Evolutionary conservation across 2,888 invertebrate genomes (phyloP).

Genomic region (Teinopalpus imperialis): DNA sequence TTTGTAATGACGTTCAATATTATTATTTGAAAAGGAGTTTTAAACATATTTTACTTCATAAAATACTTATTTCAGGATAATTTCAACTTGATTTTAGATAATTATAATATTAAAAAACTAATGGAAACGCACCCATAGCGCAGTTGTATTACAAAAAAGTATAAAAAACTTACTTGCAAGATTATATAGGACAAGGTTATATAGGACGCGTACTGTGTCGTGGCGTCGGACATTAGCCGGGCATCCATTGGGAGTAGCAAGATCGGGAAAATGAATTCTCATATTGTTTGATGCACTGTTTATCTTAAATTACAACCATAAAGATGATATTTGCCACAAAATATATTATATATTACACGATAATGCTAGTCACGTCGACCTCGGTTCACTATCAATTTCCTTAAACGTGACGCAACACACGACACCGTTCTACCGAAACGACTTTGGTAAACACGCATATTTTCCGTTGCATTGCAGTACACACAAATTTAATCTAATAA

Average conservation of each 20-base stretch:
- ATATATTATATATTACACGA: slow-evolving; percentile 64
- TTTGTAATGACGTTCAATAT: slow-evolving; percentile 77
- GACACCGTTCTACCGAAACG: slow-evolving; percentile 81
- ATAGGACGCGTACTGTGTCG: slow-evolving; percentile 70
- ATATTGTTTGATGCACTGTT: slow-evolving; percentile 57
- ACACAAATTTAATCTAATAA: no score
- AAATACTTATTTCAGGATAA: slow-evolving; percentile 20
- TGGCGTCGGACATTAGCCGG: slow-evolving; percentile 74
- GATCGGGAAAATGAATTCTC: slow-evolving; percentile 64
- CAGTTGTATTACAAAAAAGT: slow-evolving; percentile 44
- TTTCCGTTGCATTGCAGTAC: slow-evolving; percentile 83
- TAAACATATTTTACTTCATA: slow-evolving; percentile 39
- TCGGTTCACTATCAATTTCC: slow-evolving; percentile 81
- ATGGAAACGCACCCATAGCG: slow-evolving; percentile 25
- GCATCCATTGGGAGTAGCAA: slow-evolving; percentile 72
- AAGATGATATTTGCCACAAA: slow-evolving; percentile 51
- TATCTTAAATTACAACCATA: slow-evolving; percentile 47
- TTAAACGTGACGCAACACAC: slow-evolving; percentile 80
- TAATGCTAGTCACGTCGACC: slow-evolving; percentile 78
- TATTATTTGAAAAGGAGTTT: slow-evolving; percentile 62
- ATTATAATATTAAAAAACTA: slow-evolving; percentile 23
- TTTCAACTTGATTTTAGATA: slow-evolving; percentile 16
- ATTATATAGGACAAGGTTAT: slow-evolving; percentile 80
- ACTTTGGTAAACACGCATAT: slow-evolving; percentile 83
- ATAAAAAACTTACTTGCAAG: slow-evolving; percentile 73